Evolutionary conservation across 2,113 vertebrate genomes (phyloP), one percentile per base, ranked within the genome.

Genomic region (Rhinoptilus africanus): DNA sequence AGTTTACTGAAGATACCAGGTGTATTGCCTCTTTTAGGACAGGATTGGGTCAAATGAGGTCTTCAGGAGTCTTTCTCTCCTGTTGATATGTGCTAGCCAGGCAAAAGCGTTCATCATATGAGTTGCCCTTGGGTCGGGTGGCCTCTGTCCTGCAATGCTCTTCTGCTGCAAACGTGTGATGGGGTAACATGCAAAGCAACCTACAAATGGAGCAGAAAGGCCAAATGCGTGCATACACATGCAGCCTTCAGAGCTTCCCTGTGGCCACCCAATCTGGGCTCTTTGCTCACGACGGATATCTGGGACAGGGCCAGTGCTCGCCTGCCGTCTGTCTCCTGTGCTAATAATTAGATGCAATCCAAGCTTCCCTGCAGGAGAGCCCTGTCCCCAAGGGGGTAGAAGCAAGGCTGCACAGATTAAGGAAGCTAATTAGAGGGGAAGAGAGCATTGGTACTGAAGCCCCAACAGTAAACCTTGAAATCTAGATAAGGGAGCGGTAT

Each of bases 361-460:
- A 32, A 67, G 82, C 37, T 89, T 96, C 89, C 83, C 85, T 89
- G 72, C 68, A 95, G 92, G 93, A 96, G 74, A 89, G 68, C 79
- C 53, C 57, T 66, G 56, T 80, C 67, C 95, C 85, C 54, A 1
- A 4, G 62, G 85, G 90, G 66, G 56, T 95, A 82, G 62, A 95
- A 91, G 82, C 92, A 85, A 88, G 91, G 57, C 92, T 94, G 80
- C 85, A 92, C 89, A 85, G 92, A 95, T 96, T 94, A 97, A 95
- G 93, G 88, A 26, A 95, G 77, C 80, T 97, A 96, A 97, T 97
- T 97, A 97, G 95, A 94, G 56, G 74, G 51, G 80, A 92, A 78
- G 77, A 68, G 72, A 92, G 59, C 64, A 41, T 30, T 43, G 89
- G 83, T 67, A 64, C 88, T 80, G 71, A 90, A 95, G 80, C 85